Evolutionary conservation across 2,797 vertebrate species (phyloP).

Genomic region (Sebastes steindachneri): DNA sequence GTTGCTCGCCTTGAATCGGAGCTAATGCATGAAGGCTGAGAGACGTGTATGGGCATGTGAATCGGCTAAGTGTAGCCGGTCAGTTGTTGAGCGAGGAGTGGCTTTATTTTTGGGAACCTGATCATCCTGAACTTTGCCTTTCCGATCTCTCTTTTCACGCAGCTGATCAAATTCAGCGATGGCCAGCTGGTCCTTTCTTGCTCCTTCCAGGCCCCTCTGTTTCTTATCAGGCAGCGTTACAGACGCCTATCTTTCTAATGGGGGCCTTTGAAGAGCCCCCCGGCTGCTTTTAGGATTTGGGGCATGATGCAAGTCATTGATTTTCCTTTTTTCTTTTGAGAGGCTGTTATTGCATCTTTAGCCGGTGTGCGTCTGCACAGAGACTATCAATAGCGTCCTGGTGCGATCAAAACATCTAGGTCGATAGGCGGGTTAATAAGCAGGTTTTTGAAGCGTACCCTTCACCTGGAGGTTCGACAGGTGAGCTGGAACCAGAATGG

Average conservation of each 20-base stretch:
- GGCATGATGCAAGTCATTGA: slow-evolving; percentile 76
- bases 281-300: slow-evolving; percentile 63
- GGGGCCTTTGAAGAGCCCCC: slow-evolving; percentile 66
- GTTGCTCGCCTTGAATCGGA: slow-evolving; percentile 32
- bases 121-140: slow-evolving; percentile 65
- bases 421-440: slow-evolving; percentile 71
- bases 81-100: background rate
- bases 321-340: slow-evolving; percentile 65
- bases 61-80: background rate
- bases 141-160: slow-evolving; percentile 62
- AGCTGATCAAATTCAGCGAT: slow-evolving; percentile 63
- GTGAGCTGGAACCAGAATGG: slow-evolving; percentile 49
- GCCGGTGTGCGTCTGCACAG: slow-evolving; percentile 44
- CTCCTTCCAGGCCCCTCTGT: slow-evolving; percentile 28
- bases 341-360: slow-evolving; percentile 72
- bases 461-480: slow-evolving; percentile 50
- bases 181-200: slow-evolving; percentile 57
- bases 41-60: background rate
- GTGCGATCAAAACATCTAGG: slow-evolving; percentile 68
- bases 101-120: slow-evolving; percentile 45
- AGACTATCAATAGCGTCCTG: slow-evolving; percentile 64
- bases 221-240: slow-evolving; percentile 65
- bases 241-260: slow-evolving; percentile 59
- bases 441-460: slow-evolving; percentile 51
- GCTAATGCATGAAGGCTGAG: slow-evolving; percentile 6